phyloP scores from a whole-genome alignment of 2,888 invertebrate genomes.

The Clostera curtula region DNA sequence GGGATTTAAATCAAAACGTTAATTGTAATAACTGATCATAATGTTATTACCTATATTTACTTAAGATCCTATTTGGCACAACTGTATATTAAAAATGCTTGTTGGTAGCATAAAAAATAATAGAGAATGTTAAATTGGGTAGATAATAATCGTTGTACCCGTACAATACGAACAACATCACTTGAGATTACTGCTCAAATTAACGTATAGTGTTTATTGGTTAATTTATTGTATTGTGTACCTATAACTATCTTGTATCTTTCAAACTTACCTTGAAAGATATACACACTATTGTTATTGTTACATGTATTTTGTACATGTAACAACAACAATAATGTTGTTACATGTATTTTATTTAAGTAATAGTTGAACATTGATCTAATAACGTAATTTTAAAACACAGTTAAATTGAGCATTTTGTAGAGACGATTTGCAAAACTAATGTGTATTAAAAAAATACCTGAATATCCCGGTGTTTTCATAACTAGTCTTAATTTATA shows the following conservation, averaged over 20 bases:
- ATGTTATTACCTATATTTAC: neutral
- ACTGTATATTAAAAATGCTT: slow-evolving; percentile 1
- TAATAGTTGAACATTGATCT: no score
- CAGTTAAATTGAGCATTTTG: no score
- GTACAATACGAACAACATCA: slow-evolving; percentile 1
- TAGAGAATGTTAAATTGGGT: neutral
- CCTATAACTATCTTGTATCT: no score
- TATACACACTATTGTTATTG: no score
- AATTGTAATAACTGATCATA: neutral
- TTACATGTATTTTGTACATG: no score
- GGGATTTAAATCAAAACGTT: no score
- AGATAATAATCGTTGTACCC: slow-evolving; percentile 1
- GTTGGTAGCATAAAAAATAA: slow-evolving; percentile 1
- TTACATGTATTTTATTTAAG: no score
- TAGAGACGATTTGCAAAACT: slow-evolving; percentile 1
- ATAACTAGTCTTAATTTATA: neutral
- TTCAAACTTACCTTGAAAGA: no score
- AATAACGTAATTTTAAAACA: no score
- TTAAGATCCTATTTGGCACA: neutral
- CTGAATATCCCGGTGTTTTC: neutral
- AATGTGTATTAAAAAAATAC: neutral
- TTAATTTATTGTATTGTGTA: no score
- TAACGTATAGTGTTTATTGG: no score
- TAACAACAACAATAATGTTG: no score
- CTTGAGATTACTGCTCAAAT: neutral